These are phyloP conservation scores for Virgularia gustaviana DNA, from an alignment of 92 coral and sea anemone genomes.

Conservation along the genomic window DNA sequence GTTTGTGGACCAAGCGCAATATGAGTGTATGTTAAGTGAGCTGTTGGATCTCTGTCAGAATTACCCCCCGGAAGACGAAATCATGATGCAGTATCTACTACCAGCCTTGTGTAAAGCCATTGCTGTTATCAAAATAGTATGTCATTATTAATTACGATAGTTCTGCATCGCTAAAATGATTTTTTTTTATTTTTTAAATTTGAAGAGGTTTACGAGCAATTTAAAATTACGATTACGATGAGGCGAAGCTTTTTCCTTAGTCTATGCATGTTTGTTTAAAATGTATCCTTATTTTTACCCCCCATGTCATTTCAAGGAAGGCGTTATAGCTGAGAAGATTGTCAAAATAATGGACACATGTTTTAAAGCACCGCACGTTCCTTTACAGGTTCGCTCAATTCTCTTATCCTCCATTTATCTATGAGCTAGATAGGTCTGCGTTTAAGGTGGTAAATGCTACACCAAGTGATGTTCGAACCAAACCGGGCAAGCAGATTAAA, in stretches of 20 bases:
- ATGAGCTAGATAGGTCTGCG: too few relatives aligned
- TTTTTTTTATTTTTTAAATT: background rate
- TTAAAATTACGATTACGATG: too few relatives aligned
- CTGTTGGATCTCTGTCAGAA: conserved; percentile 84
- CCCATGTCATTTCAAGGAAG: conserved; percentile 57
- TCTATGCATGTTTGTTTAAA: background rate
- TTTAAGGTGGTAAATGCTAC: too few relatives aligned
- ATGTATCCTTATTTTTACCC: background rate
- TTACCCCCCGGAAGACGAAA: conserved; percentile 83
- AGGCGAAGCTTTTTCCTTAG: too few relatives aligned
- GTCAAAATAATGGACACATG: conserved; percentile 75
- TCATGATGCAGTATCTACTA: conserved; percentile 75
- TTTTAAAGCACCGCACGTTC: conserved; percentile 76
- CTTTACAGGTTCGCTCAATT: conserved; percentile 64
- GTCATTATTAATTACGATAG: background rate
- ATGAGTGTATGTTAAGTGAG: conserved; percentile 84
- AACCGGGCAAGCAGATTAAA: background rate
- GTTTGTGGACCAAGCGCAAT: conserved; percentile 79
- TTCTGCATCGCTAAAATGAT: background rate
- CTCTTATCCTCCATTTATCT: too few relatives aligned
- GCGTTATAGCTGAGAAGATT: conserved; percentile 81
- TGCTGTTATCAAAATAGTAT: conserved; percentile 85
- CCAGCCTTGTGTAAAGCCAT: conserved; percentile 86
- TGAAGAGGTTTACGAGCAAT: too few relatives aligned
- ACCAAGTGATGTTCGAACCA: too few relatives aligned